Conservation (phyloP, 2,888 invertebrate genomes). For the Trissolcus japonicus region DNA sequence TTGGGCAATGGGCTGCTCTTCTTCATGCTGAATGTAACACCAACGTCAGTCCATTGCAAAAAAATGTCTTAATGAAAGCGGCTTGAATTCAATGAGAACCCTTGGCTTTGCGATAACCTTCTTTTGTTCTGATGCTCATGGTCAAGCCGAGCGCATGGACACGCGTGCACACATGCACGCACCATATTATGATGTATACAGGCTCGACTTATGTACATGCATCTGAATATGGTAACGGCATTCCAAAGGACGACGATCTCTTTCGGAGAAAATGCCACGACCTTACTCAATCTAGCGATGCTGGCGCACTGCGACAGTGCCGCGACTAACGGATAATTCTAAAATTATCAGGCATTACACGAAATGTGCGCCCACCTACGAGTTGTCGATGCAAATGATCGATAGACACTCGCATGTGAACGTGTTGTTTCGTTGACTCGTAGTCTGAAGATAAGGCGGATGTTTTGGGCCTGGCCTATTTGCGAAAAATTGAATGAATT, state of each 20-base stretch:
- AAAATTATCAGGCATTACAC: constrained; percentile 27
- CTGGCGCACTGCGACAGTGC: constrained; percentile 27
- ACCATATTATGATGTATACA: constrained; percentile 25
- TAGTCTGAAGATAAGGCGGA: background rate
- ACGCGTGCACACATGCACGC: background rate
- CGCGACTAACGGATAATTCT: constrained; percentile 29
- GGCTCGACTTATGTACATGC: constrained; percentile 8
- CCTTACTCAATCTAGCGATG: constrained; percentile 40
- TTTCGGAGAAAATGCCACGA: constrained; percentile 31
- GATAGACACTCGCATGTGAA: constrained; percentile 3
- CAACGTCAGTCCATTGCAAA: background rate
- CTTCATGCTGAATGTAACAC: constrained; percentile 4
- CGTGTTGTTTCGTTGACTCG: too few species aligned
- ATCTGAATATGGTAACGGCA: constrained; percentile 35
- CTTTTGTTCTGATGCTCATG: constrained; percentile 10
- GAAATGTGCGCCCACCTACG: constrained; percentile 30
- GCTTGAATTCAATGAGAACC: too few species aligned
- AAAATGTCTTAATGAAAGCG: constrained; percentile 9
- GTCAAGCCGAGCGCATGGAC: constrained; percentile 19
- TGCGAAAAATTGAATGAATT: constrained; percentile 21
- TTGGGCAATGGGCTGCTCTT: constrained; percentile 6
- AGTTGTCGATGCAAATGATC: constrained; percentile 2
- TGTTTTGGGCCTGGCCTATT: constrained; percentile 4
- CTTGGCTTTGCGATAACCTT: constrained; percentile 9
- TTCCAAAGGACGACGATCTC: constrained; percentile 49